Base-by-base conservation (phyloP, 2,797 vertebrate species). In the Clarias platycephalus region DNA sequence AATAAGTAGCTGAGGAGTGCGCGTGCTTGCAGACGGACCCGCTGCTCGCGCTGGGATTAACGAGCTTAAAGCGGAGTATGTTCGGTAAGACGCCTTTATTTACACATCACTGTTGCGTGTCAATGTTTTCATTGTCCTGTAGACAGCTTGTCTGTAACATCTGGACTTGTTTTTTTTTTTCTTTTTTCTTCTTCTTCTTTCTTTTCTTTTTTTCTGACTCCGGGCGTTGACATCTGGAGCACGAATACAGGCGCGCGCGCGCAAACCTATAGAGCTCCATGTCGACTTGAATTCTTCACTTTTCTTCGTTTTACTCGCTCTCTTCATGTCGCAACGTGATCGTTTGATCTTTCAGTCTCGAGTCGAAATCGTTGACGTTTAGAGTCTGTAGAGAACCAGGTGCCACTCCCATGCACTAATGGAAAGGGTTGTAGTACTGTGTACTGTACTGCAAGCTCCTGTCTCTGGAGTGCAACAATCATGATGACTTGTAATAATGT, bases 361-460 rank as follows among this genome's bases (percentile, higher is more conserved):
- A 58, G 58, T 53, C 13, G 26, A 7, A 44, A 34, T 44, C 2
- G 76, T 62, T n/a, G 31, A 9, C 62, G 67, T 44, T 86, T 44
- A 62, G 71, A 49, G 49, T 53, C 37, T 83, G 55, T 44, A 83
- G 63, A 71, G 81, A 67, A 63, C 70, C 80, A 60, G 37, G 84
- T 40, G 84, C 86, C 86, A 86, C 88, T 89, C 86, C 86, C 84
- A 87, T 67, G 70, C 16, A 28, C 12, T 64, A 37, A 63, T 26
- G 24, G 24, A 22, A 74, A 26, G 49, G 44, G n/a, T 26, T 28
- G 6, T 55, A 18, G 49, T 53, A 53, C 37, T 34, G 34, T 37
- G 4, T 10, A 53, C 12, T 53, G 12, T n/a, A 26, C 49, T 31
- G 13, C 26, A 57, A 5, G 10, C 26, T 18, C 8, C 12, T 75